Base-by-base conservation (phyloP, 2,113 vertebrate species). In the Ramphastos sulfuratus region DNA sequence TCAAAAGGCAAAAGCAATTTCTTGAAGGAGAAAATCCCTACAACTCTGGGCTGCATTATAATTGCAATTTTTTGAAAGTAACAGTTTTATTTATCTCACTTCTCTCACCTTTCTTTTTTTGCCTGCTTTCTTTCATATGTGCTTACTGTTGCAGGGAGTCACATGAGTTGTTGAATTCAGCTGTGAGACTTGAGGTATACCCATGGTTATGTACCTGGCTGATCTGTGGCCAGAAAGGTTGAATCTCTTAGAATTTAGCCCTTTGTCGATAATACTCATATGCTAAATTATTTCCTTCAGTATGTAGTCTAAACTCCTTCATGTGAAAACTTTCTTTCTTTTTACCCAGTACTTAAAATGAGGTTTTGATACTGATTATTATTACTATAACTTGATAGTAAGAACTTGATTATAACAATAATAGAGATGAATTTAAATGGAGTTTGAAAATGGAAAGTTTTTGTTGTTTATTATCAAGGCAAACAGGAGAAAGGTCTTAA, bases 151-250 rank as follows among this genome's bases (percentile, higher is more conserved):
- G 5, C 58, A 66, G 30, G 15, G 28, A 27, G 20, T 31, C 8
- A 4, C 1, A 5, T 15, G 17, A 15, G 27, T 20, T 86, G 16
- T 8, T 31, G 33, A 31, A 42, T 55, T 82, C 39, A 31, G 16
- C 37, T 61, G 0, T 14, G 48, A 67, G n/a, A 42, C 24, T 17
- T 9, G 16, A 58, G 16, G n/a, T 50, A 11, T 9, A 31, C 20
- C 4, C 0, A 0, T 55, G 71, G 18, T 39, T 30, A 10, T 9
- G 17, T 33, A 16, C 13, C 30, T 78, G 35, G 19, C 10, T 4
- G 4, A 21, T 42, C 31, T 70, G 20, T 33, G 37, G 7, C 33
- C 48, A 39, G 20, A 81, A 58, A 58, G 10, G 6, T 3, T 58
- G 13, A 64, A 64, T 14, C 27, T 66, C 42, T 4, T 18, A 30